Evolutionary conservation across 2,888 invertebrate species (phyloP).

Genomic region (Athalia circularis): DNA sequence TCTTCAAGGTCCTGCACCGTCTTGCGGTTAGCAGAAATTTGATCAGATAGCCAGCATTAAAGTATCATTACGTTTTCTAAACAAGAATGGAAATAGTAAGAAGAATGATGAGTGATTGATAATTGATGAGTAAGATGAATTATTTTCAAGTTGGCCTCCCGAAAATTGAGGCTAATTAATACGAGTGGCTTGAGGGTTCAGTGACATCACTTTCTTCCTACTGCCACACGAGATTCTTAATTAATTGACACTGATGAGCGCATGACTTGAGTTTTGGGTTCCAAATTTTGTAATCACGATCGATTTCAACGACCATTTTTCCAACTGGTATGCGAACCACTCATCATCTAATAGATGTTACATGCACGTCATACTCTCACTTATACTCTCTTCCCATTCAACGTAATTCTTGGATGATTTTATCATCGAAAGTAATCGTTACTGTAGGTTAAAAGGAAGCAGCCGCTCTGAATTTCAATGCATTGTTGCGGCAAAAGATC

Average conservation of each 20-base stretch:
- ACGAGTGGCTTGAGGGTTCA: not conserved
- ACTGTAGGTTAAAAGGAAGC: not conserved
- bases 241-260: slow-evolving; percentile 6
- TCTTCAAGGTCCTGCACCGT: no score
- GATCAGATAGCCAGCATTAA: no score
- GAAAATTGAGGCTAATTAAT: not conserved
- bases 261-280: not conserved
- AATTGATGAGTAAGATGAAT: no score
- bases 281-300: not conserved
- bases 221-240: not conserved
- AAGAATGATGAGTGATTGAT: no score
- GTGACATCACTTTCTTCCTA: not conserved
- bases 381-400: slow-evolving; percentile 23
- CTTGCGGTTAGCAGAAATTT: no score
- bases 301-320: not conserved
- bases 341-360: not conserved
- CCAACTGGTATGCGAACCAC: slow-evolving; percentile 20
- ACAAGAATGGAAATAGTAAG: no score
- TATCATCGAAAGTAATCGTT: slow-evolving; percentile 1
- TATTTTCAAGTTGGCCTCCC: no score
- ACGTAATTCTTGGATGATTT: slow-evolving; percentile 24
- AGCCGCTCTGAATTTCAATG: not conserved
- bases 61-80: no score
- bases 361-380: slow-evolving; percentile 1
- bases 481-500: not conserved